Evolutionary conservation across 2,888 invertebrate genomes (phyloP).

Genomic region (Tenthredo livida): DNA sequence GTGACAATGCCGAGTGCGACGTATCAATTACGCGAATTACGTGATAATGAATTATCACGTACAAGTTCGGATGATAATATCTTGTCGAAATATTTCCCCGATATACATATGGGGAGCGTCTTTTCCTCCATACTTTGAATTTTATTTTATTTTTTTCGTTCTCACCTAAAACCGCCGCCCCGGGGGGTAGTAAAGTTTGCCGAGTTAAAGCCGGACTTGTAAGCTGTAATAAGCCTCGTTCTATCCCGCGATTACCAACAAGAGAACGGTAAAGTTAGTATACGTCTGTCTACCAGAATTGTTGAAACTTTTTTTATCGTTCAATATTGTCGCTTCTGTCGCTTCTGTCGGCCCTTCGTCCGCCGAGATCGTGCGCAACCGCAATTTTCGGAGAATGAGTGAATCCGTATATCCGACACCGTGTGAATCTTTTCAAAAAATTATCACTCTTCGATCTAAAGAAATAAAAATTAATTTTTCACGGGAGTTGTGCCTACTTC

Average conservation of each 20-base stretch:
- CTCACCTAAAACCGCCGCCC: background rate
- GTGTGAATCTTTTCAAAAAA: background rate
- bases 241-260: slow-evolving; percentile 44
- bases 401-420: background rate
- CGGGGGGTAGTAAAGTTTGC: slow-evolving; percentile 33
- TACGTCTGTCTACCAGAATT: slow-evolving; percentile 19
- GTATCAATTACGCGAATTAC: background rate
- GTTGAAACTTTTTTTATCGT: slow-evolving; percentile 42
- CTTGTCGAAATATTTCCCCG: too few relatives aligned
- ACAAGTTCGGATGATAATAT: too few relatives aligned
- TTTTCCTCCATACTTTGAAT: background rate
- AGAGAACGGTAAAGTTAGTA: slow-evolving; percentile 39
- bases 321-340: slow-evolving; percentile 25
- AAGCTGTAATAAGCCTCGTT: slow-evolving; percentile 51
- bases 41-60: too few relatives aligned
- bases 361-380: background rate
- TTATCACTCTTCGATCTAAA: too few relatives aligned
- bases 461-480: too few relatives aligned
- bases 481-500: background rate
- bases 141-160: background rate
- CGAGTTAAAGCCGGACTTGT: slow-evolving; percentile 43
- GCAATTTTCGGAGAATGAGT: background rate
- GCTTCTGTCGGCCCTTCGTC: background rate
- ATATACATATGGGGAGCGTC: too few relatives aligned
- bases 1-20: background rate